Conservation (phyloP, 2,888 invertebrate genomes). For the Andrena bicolor region DNA sequence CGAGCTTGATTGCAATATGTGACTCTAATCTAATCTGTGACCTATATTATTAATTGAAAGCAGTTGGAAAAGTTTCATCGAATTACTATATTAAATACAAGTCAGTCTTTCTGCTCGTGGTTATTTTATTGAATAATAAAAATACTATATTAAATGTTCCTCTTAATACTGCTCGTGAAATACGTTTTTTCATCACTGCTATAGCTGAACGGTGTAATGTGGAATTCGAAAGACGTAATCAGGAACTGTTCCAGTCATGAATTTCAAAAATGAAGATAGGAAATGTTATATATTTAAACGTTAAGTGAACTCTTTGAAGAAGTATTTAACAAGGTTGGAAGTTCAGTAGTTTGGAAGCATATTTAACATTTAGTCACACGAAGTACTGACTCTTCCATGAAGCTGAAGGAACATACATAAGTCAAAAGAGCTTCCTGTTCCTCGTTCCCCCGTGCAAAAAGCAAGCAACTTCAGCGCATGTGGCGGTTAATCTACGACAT, state of each 20-base stretch:
- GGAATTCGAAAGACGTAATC: no score
- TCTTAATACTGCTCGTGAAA: constrained; percentile 2
- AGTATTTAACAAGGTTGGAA: no score
- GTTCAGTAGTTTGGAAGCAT: no score
- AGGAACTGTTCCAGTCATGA: no score
- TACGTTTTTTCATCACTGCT: neutral
- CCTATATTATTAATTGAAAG: constrained; percentile 55
- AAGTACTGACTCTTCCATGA: neutral
- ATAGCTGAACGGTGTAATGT: no score
- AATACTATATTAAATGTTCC: constrained; percentile 6
- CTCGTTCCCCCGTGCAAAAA: neutral
- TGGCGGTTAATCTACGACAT: constrained; percentile 46
- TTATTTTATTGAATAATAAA: constrained; percentile 25
- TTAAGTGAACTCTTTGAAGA: no score
- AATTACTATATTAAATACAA: constrained; percentile 35
- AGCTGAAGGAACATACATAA: neutral
- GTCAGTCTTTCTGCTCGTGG: constrained; percentile 22
- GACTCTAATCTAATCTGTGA: neutral
- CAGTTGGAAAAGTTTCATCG: constrained; percentile 36
- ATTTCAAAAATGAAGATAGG: no score
- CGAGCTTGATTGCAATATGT: no score
- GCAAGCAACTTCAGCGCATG: constrained; percentile 24
- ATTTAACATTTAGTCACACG: no score
- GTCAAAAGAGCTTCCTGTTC: neutral
- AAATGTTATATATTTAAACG: no score